phyloP scores from a whole-genome alignment of 2,888 invertebrate genomes.

The Nineta flava region DNA sequence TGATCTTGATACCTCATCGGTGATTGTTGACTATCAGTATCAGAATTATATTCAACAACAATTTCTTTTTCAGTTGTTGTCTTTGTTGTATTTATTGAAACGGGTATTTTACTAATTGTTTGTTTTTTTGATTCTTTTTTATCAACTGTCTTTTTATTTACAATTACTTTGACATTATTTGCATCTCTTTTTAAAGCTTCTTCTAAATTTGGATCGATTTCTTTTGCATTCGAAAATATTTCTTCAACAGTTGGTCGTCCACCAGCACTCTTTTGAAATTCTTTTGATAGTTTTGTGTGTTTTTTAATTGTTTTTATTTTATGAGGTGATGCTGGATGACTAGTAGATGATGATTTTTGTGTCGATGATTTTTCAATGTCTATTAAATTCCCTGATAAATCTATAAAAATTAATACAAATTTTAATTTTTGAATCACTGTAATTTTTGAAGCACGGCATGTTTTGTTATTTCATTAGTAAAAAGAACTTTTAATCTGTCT shows the following conservation, averaged over 20 bases:
- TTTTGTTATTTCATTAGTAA: no score
- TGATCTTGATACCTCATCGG: slow-evolving; percentile 18
- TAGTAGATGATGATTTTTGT: slow-evolving; percentile 4
- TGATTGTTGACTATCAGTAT: slow-evolving; percentile 24
- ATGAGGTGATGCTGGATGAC: slow-evolving; percentile 20
- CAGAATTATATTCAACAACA: slow-evolving; percentile 24
- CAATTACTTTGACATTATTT: neutral
- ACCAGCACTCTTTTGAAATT: slow-evolving; percentile 5
- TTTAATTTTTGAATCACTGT: no score
- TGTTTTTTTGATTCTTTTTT: neutral
- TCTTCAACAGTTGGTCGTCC: slow-evolving; percentile 19
- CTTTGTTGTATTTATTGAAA: neutral
- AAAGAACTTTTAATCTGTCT: no score
- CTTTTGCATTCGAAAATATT: slow-evolving; percentile 13
- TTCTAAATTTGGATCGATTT: neutral
- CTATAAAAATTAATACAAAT: no score
- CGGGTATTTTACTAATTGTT: neutral
- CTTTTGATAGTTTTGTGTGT: slow-evolving; percentile 24
- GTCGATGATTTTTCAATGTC: neutral
- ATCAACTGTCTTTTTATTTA: neutral
- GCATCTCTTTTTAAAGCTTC: neutral
- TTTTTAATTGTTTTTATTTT: slow-evolving; percentile 33
- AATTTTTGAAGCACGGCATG: no score
- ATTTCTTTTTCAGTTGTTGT: slow-evolving; percentile 1
- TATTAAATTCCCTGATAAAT: no score